Percentiles rank a stretch among this genome's conserved stretches.
Evolutionary conservation across 2,113 vertebrate species (phyloP).

Genomic region (Spermophilus dauricus): DNA sequence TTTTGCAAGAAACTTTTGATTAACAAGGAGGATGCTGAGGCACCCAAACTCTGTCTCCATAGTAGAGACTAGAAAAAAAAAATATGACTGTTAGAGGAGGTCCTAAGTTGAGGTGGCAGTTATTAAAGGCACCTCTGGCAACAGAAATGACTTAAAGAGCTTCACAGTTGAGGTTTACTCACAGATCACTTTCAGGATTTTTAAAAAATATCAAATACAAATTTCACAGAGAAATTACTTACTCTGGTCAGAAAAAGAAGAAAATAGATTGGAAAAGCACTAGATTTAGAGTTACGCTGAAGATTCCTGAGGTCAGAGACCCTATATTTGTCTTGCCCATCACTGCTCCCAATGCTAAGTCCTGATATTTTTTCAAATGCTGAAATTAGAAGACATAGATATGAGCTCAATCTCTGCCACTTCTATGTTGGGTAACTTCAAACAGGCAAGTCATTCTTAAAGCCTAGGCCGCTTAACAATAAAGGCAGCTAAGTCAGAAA

Average conservation of each 20-base stretch:
- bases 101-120: neutral
- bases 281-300: neutral
- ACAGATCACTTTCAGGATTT: slow-evolving; percentile 13
- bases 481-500: neutral
- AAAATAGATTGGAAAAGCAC: neutral
- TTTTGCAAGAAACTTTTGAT: neutral
- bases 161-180: neutral
- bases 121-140: neutral
- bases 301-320: neutral
- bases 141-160: neutral
- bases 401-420: neutral
- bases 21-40: neutral
- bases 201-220: slow-evolving; percentile 22
- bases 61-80: neutral
- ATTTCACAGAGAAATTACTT: slow-evolving; percentile 41
- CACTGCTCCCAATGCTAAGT: neutral
- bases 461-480: neutral
- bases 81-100: neutral
- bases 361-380: neutral
- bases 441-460: neutral
- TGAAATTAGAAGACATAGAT: slow-evolving; percentile 12
- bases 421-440: neutral
- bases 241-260: neutral
- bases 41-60: neutral
- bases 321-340: neutral